Conservation (phyloP, 2,113 vertebrate genomes). For the Lipophrys pholis region DNA sequence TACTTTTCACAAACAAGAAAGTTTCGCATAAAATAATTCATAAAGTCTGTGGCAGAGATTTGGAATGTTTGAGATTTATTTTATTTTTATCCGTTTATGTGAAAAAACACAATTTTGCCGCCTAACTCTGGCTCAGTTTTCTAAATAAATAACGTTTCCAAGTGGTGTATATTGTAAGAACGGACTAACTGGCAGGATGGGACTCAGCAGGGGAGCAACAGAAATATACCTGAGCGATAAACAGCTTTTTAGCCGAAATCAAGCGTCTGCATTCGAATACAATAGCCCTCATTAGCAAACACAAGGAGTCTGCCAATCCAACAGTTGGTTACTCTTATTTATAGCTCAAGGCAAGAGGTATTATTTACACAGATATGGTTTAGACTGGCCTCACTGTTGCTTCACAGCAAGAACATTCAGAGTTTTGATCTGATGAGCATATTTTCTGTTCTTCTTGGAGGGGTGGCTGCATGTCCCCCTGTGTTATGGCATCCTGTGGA, state of each 20-base stretch:
- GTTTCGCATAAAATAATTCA: too few relatives aligned
- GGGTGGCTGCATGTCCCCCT: too few relatives aligned
- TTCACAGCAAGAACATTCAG: too few relatives aligned
- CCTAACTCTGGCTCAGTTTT: not conserved
- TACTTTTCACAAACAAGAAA: too few relatives aligned
- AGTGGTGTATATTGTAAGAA: not conserved
- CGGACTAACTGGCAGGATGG: not conserved
- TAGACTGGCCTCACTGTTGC: too few relatives aligned
- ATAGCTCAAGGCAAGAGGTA: slow-evolving; percentile 2
- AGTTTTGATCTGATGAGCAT: too few relatives aligned
- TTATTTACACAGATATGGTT: slow-evolving; percentile 2
- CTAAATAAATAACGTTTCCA: not conserved
- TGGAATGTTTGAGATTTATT: too few relatives aligned
- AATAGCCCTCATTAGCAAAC: slow-evolving; percentile 34
- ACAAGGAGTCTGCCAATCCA: slow-evolving; percentile 17
- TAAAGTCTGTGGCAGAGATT: too few relatives aligned
- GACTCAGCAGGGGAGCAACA: slow-evolving; percentile 11
- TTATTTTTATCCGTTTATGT: not conserved
- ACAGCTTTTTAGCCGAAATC: not conserved
- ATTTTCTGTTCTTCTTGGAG: too few relatives aligned
- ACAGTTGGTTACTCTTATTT: slow-evolving; percentile 29
- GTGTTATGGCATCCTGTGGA: too few relatives aligned
- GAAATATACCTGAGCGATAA: not conserved
- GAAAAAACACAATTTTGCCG: not conserved
- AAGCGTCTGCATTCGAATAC: slow-evolving; percentile 35